Evolutionary conservation across 2,113 vertebrate species (phyloP), one percentile per base, ranked within the genome.

Genomic region (Dissostichus mawsoni): DNA sequence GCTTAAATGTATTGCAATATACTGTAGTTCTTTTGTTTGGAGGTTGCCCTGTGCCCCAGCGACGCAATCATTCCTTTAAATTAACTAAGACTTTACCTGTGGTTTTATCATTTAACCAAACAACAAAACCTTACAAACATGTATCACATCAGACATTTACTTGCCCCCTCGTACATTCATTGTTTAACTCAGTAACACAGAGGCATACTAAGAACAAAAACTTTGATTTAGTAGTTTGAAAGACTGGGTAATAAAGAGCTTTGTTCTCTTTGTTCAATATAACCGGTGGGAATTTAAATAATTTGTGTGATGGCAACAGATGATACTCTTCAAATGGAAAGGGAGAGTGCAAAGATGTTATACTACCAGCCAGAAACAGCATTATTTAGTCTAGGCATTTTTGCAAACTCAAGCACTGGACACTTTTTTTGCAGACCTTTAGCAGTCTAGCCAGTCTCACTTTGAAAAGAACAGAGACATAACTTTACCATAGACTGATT

Each of bases 21-120:
- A n/a, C 36, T 41, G 36, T 75, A 25, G 2, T 45, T 50, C 29
- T 62, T 67, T 66, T 80, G 50, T 76, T 48, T 59, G 68, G 44
- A 69, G 29, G 56, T 75, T 50, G 7, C 11, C 45, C n/a, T 47
- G 29, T 18, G 11, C 10, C 59, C 11, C 51, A 10, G 53, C 7
- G 8, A 41, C 8, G 36, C 7, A 41, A 8, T 41, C 36, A 41
- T 5, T 41, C 36, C 36, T 41, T 41, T 41, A 41, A 41, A 41
- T 8, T 41, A 41, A 41, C 2, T 17, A n/a, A 62, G 36, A 41
- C 36, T 41, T 1, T 41, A 41, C 36, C 36, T 41, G 7, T 41
- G 36, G 36, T 41, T 8, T 41, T 41, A 41, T 41, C 36, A 44
- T 62, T 62, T 44, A 62, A 62, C 59, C 59, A 44, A 44, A 44